phyloP scores from a whole-genome alignment of 2,797 vertebrate genomes.

The Spinus olivaceus region DNA sequence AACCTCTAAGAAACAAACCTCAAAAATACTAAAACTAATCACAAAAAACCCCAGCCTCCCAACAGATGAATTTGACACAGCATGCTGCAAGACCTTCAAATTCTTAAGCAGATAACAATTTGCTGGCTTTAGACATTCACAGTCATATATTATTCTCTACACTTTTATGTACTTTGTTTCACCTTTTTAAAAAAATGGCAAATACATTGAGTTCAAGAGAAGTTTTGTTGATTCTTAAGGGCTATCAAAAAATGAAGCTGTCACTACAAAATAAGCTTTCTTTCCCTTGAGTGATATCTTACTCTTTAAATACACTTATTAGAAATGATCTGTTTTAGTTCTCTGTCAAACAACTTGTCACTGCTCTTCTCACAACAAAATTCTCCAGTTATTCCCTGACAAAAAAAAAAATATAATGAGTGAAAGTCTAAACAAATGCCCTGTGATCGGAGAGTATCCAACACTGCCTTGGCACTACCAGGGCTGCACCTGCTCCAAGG shows the following conservation, averaged over 20 bases:
- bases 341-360: not conserved
- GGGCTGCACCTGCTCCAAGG: not conserved
- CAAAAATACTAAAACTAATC: not conserved
- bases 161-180: not conserved
- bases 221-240: not conserved
- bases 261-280: not conserved
- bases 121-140: not conserved
- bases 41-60: not conserved
- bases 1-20: not conserved
- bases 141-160: not conserved
- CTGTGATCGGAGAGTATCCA: not conserved
- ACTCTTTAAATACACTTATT: not conserved
- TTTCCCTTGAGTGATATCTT: not conserved
- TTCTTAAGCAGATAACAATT: not conserved
- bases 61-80: not conserved
- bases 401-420: not conserved
- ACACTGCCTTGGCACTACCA: not conserved
- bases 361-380: not conserved
- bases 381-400: not conserved
- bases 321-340: not conserved
- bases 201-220: not conserved
- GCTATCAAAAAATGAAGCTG: not conserved
- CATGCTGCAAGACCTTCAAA: not conserved
- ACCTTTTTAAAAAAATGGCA: not conserved
- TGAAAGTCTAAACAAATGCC: not conserved